A percentile compares a stretch with the other conserved stretches of the same genome.
These are phyloP conservation scores for Chondrilla cf. caribensis DNA, from an alignment of 37 sponge, comb jelly and placozoan genomes.

Conservation along the genomic window DNA sequence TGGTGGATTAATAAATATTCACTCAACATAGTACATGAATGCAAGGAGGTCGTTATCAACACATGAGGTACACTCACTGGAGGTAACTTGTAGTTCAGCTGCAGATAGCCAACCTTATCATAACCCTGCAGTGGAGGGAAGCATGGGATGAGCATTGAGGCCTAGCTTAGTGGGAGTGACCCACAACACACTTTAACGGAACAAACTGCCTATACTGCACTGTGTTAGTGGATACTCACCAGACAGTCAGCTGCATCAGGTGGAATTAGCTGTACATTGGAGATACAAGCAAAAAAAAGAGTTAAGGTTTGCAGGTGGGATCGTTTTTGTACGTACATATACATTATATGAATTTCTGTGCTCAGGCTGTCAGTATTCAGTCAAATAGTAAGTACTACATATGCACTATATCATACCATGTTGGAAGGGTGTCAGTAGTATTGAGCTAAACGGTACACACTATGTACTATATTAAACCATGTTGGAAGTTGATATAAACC, in stretches of 20 bases:
- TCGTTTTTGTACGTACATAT: background rate
- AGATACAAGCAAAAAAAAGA: no score
- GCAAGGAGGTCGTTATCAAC: background rate
- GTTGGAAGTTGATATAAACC: no score
- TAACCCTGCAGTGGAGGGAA: constrained; percentile 43
- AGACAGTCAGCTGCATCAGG: constrained; percentile 55
- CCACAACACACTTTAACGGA: background rate
- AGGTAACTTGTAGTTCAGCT: constrained; percentile 22
- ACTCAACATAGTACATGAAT: no score
- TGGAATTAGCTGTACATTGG: constrained; percentile 44
- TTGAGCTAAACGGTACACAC: no score
- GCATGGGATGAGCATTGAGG: background rate
- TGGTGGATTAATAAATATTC: no score
- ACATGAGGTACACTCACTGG: constrained; percentile 41
- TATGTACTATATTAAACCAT: no score
- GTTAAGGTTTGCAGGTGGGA: background rate
- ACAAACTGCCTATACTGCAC: background rate
- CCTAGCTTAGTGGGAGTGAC: no score
- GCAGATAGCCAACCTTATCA: constrained; percentile 71
- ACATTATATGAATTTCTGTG: constrained; percentile 1
- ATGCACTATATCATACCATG: no score
- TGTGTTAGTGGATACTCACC: constrained; percentile 26
- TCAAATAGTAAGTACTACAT: background rate
- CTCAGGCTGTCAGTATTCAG: background rate
- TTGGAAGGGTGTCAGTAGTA: no score